Conservation (phyloP, 2,888 invertebrate species). For the Tinea semifulvella region DNA sequence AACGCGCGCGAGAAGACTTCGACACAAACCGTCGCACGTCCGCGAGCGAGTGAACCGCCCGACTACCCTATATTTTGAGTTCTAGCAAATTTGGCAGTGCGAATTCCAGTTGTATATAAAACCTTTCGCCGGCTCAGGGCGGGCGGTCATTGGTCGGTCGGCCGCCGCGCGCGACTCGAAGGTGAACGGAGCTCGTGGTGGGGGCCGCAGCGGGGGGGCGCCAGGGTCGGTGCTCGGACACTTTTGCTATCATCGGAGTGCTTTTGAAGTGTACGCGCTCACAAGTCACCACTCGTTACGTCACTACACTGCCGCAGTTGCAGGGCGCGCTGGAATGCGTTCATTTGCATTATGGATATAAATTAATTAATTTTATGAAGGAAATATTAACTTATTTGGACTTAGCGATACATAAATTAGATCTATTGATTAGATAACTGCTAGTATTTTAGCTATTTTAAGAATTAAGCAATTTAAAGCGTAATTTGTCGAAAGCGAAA, state of each 20-base stretch:
- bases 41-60: conserved; percentile 55
- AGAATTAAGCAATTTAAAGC: not conserved
- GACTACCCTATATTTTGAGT: conserved; percentile 71
- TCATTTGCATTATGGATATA: conserved; percentile 3
- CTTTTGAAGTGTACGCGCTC: conserved; percentile 35
- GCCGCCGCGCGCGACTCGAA: conserved; percentile 43
- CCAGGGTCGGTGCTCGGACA: conserved; percentile 59
- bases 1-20: conserved; percentile 5
- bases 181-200: conserved; percentile 57
- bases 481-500: conserved; percentile 1
- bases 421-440: conserved; percentile 1
- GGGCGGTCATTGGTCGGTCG: conserved; percentile 56
- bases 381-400: conserved; percentile 5
- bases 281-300: conserved; percentile 29
- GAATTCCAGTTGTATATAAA: conserved; percentile 71
- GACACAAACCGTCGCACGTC: conserved; percentile 26
- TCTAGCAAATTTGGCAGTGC: conserved; percentile 66
- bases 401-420: conserved; percentile 1
- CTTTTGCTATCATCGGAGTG: conserved; percentile 56
- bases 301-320: conserved; percentile 6
- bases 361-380: conserved; percentile 8
- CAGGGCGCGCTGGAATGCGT: conserved; percentile 3
- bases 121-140: conserved; percentile 68
- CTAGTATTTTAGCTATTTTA: not conserved
- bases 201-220: conserved; percentile 38